These are phyloP conservation scores for Eublepharis macularius DNA, from an alignment of 2,113 vertebrate genomes.

Conservation along the genomic window DNA sequence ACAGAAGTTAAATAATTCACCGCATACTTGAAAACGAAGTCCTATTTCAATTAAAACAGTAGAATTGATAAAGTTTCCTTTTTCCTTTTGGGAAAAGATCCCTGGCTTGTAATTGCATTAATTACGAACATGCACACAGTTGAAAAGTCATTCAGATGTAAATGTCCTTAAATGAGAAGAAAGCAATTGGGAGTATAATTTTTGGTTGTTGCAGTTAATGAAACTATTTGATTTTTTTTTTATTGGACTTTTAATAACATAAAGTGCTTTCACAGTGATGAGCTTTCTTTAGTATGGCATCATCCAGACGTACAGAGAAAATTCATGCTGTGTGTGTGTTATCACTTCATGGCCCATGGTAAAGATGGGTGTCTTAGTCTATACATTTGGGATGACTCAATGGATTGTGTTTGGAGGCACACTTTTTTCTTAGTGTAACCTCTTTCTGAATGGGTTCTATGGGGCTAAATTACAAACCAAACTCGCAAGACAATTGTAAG, in stretches of 20 bases:
- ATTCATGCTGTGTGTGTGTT: slow-evolving; percentile 10
- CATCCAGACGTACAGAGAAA: slow-evolving; percentile 35
- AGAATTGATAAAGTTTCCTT: slow-evolving; percentile 61
- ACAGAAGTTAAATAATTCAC: slow-evolving; percentile 66
- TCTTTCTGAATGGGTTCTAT: too few species aligned
- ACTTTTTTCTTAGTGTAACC: too few species aligned
- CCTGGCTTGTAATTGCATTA: slow-evolving; percentile 69
- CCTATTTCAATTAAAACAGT: slow-evolving; percentile 68
- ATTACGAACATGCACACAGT: slow-evolving; percentile 65
- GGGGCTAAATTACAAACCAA: too few species aligned
- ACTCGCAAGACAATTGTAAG: too few species aligned
- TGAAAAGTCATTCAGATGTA: slow-evolving; percentile 70
- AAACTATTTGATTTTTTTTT: slow-evolving; percentile 71
- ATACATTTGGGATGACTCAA: rapidly evolving
- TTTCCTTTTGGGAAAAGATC: slow-evolving; percentile 61
- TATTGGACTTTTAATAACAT: slow-evolving; percentile 75
- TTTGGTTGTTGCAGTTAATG: slow-evolving; percentile 66
- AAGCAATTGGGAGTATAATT: slow-evolving; percentile 61
- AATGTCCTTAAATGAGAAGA: slow-evolving; percentile 67
- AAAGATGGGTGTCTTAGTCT: neutral
- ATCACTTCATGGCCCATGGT: rapidly evolving
- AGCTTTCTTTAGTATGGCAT: slow-evolving; percentile 59
- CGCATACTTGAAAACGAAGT: slow-evolving; percentile 42
- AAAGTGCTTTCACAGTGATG: slow-evolving; percentile 63
- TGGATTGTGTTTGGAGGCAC: too few species aligned